A percentile compares a stretch with the other conserved stretches of the same genome.
Conservation (phyloP, 2,797 vertebrate species). For the Bradypodion pumilum region DNA sequence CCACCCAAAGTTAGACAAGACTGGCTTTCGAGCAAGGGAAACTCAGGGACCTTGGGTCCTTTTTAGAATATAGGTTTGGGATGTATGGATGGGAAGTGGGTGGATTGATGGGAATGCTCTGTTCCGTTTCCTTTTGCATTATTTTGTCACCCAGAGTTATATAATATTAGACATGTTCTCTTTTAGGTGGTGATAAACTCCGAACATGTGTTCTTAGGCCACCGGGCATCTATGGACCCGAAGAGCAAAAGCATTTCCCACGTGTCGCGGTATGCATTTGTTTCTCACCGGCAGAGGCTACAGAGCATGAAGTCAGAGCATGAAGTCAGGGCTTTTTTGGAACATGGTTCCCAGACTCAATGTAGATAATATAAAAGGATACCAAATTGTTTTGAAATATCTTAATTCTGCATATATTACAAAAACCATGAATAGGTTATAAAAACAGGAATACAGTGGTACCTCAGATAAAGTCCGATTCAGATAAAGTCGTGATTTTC, state of each 20-base stretch:
- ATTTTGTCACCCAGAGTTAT: neutral
- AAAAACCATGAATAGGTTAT: neutral
- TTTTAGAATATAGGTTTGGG: too few relatives aligned
- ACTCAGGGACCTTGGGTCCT: too few relatives aligned
- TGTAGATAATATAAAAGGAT: too few relatives aligned
- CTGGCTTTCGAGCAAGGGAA: too few relatives aligned
- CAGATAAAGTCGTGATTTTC: too few relatives aligned
- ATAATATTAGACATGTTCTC: neutral
- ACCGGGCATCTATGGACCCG: slow-evolving; percentile 93
- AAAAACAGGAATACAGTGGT: neutral
- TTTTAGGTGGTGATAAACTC: slow-evolving; percentile 83
- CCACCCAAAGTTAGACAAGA: too few relatives aligned
- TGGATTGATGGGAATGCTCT: too few relatives aligned
- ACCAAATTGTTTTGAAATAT: neutral
- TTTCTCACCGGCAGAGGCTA: too few relatives aligned
- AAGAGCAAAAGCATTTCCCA: slow-evolving; percentile 88
- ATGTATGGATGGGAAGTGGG: too few relatives aligned
- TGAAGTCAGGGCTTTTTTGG: neutral
- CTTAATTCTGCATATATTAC: neutral
- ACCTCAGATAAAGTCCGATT: too few relatives aligned
- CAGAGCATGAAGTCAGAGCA: neutral
- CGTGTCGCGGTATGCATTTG: slow-evolving; percentile 84
- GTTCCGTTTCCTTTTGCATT: neutral
- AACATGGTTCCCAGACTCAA: too few relatives aligned
- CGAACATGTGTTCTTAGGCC: slow-evolving; percentile 88